A percentile compares a stretch with the other conserved stretches of the same genome.
These are phyloP conservation scores for Vidua chalybeata DNA, from an alignment of 2,113 vertebrate species.

Conservation along the genomic window DNA sequence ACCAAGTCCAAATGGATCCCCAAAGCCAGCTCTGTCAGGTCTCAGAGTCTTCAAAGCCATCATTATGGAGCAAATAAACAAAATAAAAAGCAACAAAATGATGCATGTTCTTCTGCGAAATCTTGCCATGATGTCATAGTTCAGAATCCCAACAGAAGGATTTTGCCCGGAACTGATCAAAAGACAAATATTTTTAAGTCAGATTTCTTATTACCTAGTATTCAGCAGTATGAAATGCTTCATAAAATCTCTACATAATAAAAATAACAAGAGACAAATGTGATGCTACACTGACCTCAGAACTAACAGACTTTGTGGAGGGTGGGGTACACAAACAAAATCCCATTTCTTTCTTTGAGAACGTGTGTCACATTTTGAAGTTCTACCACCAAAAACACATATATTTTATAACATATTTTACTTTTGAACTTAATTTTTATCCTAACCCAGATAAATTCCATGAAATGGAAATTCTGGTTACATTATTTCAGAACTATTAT, in stretches of 20 bases:
- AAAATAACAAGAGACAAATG: background rate
- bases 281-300: background rate
- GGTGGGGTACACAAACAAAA: background rate
- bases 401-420: background rate
- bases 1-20: conserved; percentile 76
- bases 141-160: conserved; percentile 61
- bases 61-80: conserved; percentile 85
- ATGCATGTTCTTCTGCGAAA: conserved; percentile 88
- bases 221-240: background rate
- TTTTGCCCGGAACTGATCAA: conserved; percentile 62
- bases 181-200: conserved; percentile 57
- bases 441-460: background rate
- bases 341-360: background rate
- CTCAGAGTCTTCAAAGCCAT: conserved; percentile 85
- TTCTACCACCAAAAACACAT: background rate
- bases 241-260: background rate
- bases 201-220: background rate
- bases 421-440: background rate
- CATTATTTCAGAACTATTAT: background rate
- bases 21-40: conserved; percentile 80
- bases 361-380: background rate
- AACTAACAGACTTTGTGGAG: background rate
- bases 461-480: background rate
- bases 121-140: conserved; percentile 89
- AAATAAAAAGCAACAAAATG: conserved; percentile 80